Evolutionary conservation across 2,797 vertebrate species (phyloP).

Genomic region (Cryptoprocta ferox): DNA sequence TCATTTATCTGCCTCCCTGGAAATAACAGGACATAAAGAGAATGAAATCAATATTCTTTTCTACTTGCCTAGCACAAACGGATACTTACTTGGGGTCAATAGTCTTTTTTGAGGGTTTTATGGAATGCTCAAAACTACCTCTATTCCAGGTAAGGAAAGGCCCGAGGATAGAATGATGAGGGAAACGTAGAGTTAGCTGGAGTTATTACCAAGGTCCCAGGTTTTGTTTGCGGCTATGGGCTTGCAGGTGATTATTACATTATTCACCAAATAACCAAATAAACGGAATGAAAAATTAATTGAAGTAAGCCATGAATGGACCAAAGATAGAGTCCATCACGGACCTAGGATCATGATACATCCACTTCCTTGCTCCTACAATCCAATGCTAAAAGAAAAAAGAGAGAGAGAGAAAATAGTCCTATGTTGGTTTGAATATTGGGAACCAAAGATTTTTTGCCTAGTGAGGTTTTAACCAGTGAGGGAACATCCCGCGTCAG

Average conservation of each 20-base stretch:
- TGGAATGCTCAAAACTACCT: slow-evolving; percentile 63
- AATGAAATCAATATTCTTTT: slow-evolving; percentile 77
- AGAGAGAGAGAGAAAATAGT: not conserved
- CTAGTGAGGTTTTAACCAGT: slow-evolving; percentile 25
- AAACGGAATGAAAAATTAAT: slow-evolving; percentile 34
- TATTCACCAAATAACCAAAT: slow-evolving; percentile 50
- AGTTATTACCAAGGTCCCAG: slow-evolving; percentile 12
- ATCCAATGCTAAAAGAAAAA: not conserved
- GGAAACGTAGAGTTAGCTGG: not conserved
- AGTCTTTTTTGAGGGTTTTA: slow-evolving; percentile 64
- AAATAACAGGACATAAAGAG: slow-evolving; percentile 72
- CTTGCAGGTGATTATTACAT: slow-evolving; percentile 40
- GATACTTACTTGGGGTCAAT: slow-evolving; percentile 68
- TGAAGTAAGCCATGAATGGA: not conserved
- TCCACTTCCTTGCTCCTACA: not conserved
- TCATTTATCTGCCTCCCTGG: slow-evolving; percentile 67
- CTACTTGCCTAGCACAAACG: slow-evolving; percentile 72
- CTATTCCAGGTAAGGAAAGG: not conserved
- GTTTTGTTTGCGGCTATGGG: not conserved
- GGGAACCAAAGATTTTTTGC: slow-evolving; percentile 40
- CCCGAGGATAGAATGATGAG: not conserved
- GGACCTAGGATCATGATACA: slow-evolving; percentile 10
- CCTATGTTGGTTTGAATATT: slow-evolving; percentile 32
- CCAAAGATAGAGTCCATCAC: not conserved
- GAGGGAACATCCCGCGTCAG: not conserved